Evolutionary conservation across 2,113 vertebrate genomes (phyloP).

Genomic region (Hypanus sabinus): DNA sequence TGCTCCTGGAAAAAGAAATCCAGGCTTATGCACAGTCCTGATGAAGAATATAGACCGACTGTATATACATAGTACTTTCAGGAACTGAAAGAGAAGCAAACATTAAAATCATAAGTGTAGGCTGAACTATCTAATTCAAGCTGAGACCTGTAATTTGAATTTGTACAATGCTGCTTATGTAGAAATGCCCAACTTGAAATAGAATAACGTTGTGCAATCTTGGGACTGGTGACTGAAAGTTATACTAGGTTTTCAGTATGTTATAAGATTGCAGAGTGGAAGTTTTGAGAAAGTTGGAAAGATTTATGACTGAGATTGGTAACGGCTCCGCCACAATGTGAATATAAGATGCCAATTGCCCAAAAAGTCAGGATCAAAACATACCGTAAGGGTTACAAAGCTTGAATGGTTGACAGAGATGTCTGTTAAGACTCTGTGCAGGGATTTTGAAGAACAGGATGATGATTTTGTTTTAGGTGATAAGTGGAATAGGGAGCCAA

Average conservation of each 20-base stretch:
- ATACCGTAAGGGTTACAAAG: background rate
- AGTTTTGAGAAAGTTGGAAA: background rate
- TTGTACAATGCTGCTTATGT: background rate
- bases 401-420: background rate
- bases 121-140: background rate
- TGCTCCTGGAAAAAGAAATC: background rate
- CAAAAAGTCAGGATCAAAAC: background rate
- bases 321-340: background rate
- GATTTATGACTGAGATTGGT: background rate
- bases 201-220: background rate
- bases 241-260: background rate
- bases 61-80: background rate
- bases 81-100: background rate
- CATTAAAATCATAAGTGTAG: background rate
- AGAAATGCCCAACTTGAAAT: background rate
- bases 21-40: background rate
- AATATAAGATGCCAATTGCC: background rate
- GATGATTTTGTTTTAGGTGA: background rate
- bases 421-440: background rate
- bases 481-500: background rate
- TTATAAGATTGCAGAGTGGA: background rate
- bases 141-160: background rate
- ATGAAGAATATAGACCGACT: background rate
- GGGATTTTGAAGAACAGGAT: background rate
- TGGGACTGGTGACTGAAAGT: background rate